Percentiles rank a stretch among this genome's conserved stretches.
Evolutionary conservation across 2,113 vertebrate genomes (phyloP).

Genomic region (Lontra canadensis): DNA sequence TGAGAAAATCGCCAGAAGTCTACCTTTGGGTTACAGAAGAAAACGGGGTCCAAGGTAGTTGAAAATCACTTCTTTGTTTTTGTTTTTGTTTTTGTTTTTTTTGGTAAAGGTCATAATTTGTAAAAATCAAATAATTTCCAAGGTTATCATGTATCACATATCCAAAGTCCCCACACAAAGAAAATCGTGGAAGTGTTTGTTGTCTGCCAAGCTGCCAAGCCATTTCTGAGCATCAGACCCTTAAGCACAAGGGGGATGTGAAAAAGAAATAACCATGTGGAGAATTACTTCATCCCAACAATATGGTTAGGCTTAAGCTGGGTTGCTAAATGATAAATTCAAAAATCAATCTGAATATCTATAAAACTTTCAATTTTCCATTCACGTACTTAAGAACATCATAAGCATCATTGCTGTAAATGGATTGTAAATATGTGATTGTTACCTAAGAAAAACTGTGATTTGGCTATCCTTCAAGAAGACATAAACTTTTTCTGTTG

Average conservation of each 20-base stretch:
- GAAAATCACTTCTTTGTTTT: neutral
- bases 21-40: neutral
- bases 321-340: neutral
- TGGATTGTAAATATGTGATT: neutral
- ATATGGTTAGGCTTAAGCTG: neutral
- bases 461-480: constrained; percentile 34
- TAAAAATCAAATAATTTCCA: constrained; percentile 44
- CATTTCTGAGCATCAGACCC: constrained; percentile 18
- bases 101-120: constrained; percentile 24
- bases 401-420: neutral
- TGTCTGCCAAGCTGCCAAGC: neutral
- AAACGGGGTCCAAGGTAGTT: neutral
- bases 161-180: neutral
- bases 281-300: neutral
- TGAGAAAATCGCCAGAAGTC: neutral
- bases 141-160: neutral
- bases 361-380: neutral
- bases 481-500: neutral
- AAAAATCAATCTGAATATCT: constrained; percentile 17
- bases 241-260: neutral
- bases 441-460: neutral
- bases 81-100: neutral
- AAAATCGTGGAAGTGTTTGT: neutral
- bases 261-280: neutral
- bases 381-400: neutral